These are phyloP conservation scores for Macroramphosus scolopax DNA, from an alignment of 2,797 vertebrate genomes.

Conservation along the genomic window DNA sequence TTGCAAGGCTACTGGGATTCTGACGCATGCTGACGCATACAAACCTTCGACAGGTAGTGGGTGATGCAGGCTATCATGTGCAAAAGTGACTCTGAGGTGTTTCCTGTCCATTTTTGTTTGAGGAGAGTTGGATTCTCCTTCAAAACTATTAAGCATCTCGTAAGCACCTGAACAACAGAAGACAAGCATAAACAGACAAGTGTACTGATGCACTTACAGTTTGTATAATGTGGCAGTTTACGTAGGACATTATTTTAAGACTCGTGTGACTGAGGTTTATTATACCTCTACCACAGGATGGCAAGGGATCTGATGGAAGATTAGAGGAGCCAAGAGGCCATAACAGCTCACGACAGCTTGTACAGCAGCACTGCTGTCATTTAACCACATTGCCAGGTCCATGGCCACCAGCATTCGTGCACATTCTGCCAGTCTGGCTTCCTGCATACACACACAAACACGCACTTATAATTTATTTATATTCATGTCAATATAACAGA, in stretches of 20 bases:
- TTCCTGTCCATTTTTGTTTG: constrained; percentile 73
- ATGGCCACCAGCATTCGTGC: constrained; percentile 85
- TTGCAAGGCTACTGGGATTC: neutral
- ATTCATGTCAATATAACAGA: neutral
- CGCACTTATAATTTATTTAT: constrained; percentile 1
- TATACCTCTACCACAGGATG: constrained; percentile 83
- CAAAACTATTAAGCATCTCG: constrained; percentile 87
- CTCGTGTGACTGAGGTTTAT: neutral
- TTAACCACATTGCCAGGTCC: constrained; percentile 86
- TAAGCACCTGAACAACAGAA: constrained; percentile 82
- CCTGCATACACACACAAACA: constrained; percentile 67
- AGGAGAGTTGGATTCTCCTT: constrained; percentile 79
- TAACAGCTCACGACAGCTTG: constrained; percentile 90
- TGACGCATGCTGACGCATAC: constrained; percentile 16
- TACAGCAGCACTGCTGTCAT: constrained; percentile 77
- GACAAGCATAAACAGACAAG: constrained; percentile 1
- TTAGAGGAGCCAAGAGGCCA: constrained; percentile 86
- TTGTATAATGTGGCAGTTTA: neutral
- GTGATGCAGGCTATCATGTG: constrained; percentile 92
- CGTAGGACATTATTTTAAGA: neutral
- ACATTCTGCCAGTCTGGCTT: constrained; percentile 86
- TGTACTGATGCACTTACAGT: neutral
- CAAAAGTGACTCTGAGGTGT: constrained; percentile 78
- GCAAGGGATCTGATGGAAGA: constrained; percentile 87
- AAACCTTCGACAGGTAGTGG: constrained; percentile 87